phyloP scores from a whole-genome alignment of 2,113 vertebrate genomes.

The Rana temporaria region DNA sequence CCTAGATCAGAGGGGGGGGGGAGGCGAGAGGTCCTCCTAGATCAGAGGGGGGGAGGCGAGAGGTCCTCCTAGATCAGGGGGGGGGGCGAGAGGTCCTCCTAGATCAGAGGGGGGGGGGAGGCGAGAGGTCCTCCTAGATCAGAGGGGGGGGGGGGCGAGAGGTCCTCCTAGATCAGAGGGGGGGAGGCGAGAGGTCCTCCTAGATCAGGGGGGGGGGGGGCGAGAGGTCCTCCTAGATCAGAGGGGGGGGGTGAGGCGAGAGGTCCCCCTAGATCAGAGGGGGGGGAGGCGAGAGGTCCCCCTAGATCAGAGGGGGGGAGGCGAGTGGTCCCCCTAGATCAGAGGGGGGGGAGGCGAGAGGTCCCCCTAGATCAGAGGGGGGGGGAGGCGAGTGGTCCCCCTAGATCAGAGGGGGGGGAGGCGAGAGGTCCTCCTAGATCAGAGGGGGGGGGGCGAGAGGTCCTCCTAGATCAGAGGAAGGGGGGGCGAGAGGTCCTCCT shows the following conservation, averaged over 20 bases:
- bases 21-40: slow-evolving; percentile 73
- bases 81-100: slow-evolving; percentile 78
- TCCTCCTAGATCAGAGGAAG: too few species aligned
- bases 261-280: too few species aligned
- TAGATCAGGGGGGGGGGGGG: slow-evolving; percentile 75
- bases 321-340: slow-evolving; percentile 66
- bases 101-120: slow-evolving; percentile 72
- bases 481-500: slow-evolving; percentile 78
- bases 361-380: too few species aligned
- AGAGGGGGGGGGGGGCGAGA: too few species aligned
- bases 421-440: slow-evolving; percentile 66
- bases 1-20: slow-evolving; percentile 64
- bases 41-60: slow-evolving; percentile 80
- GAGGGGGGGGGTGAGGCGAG: slow-evolving; percentile 80
- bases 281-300: slow-evolving; percentile 80
- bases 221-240: slow-evolving; percentile 60
- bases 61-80: slow-evolving; percentile 42
- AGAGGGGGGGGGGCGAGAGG: too few species aligned
- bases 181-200: slow-evolving; percentile 78
- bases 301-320: slow-evolving; percentile 72
- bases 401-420: slow-evolving; percentile 72
- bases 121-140: slow-evolving; percentile 66
- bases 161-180: too few species aligned
- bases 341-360: slow-evolving; percentile 80
- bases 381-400: slow-evolving; percentile 80